Conservation (phyloP, 2,888 invertebrate species). For the Acleris holmiana region DNA sequence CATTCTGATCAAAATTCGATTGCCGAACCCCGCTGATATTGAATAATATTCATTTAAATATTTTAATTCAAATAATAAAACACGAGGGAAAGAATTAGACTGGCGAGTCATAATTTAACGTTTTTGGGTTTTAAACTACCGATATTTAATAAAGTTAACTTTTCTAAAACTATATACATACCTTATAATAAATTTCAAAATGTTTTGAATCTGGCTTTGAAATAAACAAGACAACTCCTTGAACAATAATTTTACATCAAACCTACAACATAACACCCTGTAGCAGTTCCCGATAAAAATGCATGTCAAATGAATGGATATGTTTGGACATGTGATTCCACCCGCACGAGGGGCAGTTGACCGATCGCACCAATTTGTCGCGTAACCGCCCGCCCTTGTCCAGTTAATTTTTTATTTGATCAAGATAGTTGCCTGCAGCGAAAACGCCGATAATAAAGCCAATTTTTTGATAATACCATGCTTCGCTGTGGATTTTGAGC, state of each 20-base stretch:
- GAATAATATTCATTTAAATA: slow-evolving; percentile 31
- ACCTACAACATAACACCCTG: too few species aligned
- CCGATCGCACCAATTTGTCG: slow-evolving; percentile 73
- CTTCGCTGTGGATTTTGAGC: slow-evolving; percentile 58
- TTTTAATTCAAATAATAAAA: slow-evolving; percentile 29
- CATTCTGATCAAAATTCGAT: slow-evolving; percentile 57
- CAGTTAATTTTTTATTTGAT: slow-evolving; percentile 80
- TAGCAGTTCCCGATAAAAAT: slow-evolving; percentile 24
- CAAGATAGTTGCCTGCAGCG: slow-evolving; percentile 71
- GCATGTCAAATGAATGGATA: slow-evolving; percentile 32
- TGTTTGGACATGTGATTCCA: slow-evolving; percentile 49
- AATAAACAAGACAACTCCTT: too few species aligned
- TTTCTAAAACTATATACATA: too few species aligned
- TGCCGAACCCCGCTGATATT: slow-evolving; percentile 42
- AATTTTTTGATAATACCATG: slow-evolving; percentile 79
- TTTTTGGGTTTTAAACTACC: not conserved
- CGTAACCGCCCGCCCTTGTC: slow-evolving; percentile 64
- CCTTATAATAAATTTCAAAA: too few species aligned
- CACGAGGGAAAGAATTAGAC: slow-evolving; percentile 46
- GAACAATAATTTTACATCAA: too few species aligned
- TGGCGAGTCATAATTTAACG: slow-evolving; percentile 36
- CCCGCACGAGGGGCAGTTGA: slow-evolving; percentile 51
- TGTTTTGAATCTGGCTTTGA: too few species aligned
- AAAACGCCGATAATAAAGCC: slow-evolving; percentile 80
- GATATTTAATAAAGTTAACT: too few species aligned